Evolutionary conservation across 2,888 invertebrate genomes (phyloP).

Genomic region (Bembecia ichneumoniformis): DNA sequence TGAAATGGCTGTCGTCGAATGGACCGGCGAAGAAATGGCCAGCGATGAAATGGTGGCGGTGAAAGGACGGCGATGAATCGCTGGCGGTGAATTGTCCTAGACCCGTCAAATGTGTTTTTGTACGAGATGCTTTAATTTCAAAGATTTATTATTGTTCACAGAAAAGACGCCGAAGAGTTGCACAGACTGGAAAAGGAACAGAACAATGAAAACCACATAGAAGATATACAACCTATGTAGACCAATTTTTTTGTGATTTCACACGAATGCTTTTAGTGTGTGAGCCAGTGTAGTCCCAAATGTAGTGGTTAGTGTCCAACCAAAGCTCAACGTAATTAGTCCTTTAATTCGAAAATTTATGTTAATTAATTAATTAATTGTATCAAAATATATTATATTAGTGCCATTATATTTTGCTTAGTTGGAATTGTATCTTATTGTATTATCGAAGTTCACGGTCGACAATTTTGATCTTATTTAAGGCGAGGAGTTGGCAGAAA

Average conservation of each 20-base stretch:
- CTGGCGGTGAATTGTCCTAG: too few species aligned
- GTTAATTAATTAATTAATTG: slow-evolving; percentile 12
- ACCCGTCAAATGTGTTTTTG: too few species aligned
- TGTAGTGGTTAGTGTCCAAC: slow-evolving; percentile 64
- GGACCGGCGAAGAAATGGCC: too few species aligned
- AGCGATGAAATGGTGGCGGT: too few species aligned
- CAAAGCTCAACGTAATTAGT: slow-evolving; percentile 59
- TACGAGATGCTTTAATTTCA: too few species aligned
- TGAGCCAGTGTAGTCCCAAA: slow-evolving; percentile 40
- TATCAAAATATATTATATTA: slow-evolving; percentile 16
- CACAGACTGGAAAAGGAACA: slow-evolving; percentile 50
- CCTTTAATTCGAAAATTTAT: slow-evolving; percentile 6
- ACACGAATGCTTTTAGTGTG: slow-evolving; percentile 8
- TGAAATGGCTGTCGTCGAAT: too few species aligned
- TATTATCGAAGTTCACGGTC: not conserved
- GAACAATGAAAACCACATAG: slow-evolving; percentile 42
- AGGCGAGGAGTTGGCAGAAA: too few species aligned
- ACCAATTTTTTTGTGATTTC: slow-evolving; percentile 1
- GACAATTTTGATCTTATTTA: too few species aligned
- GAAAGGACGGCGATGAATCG: too few species aligned
- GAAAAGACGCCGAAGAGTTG: slow-evolving; percentile 58
- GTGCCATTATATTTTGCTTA: slow-evolving; percentile 25
- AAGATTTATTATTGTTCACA: slow-evolving; percentile 21
- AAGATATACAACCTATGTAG: slow-evolving; percentile 55
- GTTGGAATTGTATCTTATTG: slow-evolving; percentile 1